These are phyloP conservation scores for Chaetorhynchus papuensis DNA, from an alignment of 2,113 vertebrate species.

Conservation along the genomic window DNA sequence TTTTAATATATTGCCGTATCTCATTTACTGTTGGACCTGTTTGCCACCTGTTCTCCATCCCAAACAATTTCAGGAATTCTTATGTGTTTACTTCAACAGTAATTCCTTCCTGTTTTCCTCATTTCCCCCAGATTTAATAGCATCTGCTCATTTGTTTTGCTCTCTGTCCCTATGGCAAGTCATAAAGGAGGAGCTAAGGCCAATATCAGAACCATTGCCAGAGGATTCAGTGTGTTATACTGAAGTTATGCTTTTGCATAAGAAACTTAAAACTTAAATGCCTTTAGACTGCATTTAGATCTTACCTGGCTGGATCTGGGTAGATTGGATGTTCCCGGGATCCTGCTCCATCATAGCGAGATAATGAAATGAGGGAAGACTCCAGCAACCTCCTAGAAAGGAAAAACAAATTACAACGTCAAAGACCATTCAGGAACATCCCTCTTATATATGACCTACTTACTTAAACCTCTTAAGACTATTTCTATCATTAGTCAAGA, in stretches of 20 bases:
- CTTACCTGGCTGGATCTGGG: slow-evolving; percentile 95
- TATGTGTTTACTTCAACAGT: background rate
- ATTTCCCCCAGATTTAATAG: background rate
- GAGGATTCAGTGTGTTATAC: background rate
- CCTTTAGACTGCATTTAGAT: slow-evolving; percentile 34
- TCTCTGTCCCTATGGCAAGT: background rate
- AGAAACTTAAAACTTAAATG: background rate
- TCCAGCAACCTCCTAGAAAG: slow-evolving; percentile 90
- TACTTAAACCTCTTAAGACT: background rate
- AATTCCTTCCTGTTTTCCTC: background rate
- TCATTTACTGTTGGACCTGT: slow-evolving; percentile 5
- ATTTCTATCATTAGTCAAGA: background rate
- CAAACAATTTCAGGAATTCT: background rate
- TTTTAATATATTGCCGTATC: background rate
- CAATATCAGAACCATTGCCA: background rate
- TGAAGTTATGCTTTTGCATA: background rate
- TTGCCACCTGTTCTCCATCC: background rate
- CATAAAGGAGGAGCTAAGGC: background rate
- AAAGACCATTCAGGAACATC: slow-evolving; percentile 47
- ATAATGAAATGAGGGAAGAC: slow-evolving; percentile 93
- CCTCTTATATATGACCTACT: background rate
- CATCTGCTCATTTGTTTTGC: background rate
- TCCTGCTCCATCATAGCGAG: slow-evolving; percentile 94
- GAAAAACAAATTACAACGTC: slow-evolving; percentile 58
- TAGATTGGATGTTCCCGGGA: slow-evolving; percentile 98